Conservation (phyloP, 2,888 invertebrate genomes). For the Nymphalis urticae region DNA sequence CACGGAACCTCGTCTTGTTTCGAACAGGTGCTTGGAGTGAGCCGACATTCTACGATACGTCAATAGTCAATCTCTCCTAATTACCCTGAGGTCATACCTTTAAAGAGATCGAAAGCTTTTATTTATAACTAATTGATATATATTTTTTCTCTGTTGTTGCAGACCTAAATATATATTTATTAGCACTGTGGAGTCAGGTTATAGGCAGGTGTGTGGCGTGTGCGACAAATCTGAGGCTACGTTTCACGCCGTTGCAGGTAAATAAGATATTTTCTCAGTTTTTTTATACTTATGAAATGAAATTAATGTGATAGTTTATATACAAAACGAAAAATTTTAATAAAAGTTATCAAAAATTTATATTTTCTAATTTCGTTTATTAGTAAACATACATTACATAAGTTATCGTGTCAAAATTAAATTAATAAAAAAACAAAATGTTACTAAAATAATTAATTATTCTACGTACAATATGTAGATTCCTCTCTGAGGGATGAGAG, state of each 20-base stretch:
- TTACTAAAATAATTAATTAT: too few species aligned
- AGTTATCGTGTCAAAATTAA: too few species aligned
- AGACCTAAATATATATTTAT: constrained; percentile 28
- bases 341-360: too few species aligned
- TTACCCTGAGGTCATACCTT: constrained; percentile 11
- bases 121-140: constrained; percentile 24
- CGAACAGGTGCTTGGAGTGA: constrained; percentile 23
- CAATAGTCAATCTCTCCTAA: constrained; percentile 20
- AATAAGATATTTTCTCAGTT: background rate
- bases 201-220: constrained; percentile 32
- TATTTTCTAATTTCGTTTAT: too few species aligned
- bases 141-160: constrained; percentile 16
- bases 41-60: constrained; percentile 24
- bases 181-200: constrained; percentile 24
- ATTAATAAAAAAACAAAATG: too few species aligned
- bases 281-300: background rate
- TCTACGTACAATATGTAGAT: too few species aligned
- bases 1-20: constrained; percentile 8
- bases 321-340: background rate
- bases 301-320: background rate
- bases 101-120: background rate
- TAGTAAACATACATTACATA: too few species aligned
- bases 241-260: constrained; percentile 19
- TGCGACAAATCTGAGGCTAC: constrained; percentile 23
- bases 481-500: too few species aligned